A percentile compares a stretch with the other conserved stretches of the same genome.
Evolutionary conservation across 2,113 vertebrate species (phyloP).

Genomic region (Nibea albiflora): DNA sequence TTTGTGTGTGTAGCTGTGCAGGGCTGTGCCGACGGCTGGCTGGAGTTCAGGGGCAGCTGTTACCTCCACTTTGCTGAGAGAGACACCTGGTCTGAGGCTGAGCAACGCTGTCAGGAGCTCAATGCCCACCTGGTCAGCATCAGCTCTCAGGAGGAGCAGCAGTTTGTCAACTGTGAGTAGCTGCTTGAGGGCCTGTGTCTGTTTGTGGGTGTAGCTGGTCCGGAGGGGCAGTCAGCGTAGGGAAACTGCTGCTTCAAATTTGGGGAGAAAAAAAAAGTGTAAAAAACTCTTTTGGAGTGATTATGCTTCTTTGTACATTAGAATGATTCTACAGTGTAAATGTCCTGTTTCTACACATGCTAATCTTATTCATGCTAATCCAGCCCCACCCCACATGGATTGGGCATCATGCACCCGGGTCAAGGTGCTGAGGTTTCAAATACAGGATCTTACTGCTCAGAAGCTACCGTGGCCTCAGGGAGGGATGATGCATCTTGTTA

Average conservation of each 20-base stretch:
- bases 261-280: neutral
- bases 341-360: neutral
- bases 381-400: neutral
- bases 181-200: neutral
- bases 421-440: neutral
- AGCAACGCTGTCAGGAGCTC: slow-evolving; percentile 88
- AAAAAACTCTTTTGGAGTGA: neutral
- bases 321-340: no score
- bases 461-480: neutral
- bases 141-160: slow-evolving; percentile 91
- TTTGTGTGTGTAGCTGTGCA: slow-evolving; percentile 80
- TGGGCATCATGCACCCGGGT: neutral
- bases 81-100: slow-evolving; percentile 92
- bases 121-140: slow-evolving; percentile 95
- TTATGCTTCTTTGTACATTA: neutral
- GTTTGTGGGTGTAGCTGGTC: neutral
- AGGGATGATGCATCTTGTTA: neutral
- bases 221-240: neutral
- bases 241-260: no score
- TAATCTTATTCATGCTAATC: neutral
- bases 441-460: neutral
- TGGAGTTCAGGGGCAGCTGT: slow-evolving; percentile 93
- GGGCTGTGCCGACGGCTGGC: slow-evolving; percentile 91
- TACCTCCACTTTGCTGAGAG: slow-evolving; percentile 91
- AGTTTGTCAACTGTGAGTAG: slow-evolving; percentile 95